phyloP scores from a whole-genome alignment of 2,113 vertebrate genomes.

The Notiomystis cincta region DNA sequence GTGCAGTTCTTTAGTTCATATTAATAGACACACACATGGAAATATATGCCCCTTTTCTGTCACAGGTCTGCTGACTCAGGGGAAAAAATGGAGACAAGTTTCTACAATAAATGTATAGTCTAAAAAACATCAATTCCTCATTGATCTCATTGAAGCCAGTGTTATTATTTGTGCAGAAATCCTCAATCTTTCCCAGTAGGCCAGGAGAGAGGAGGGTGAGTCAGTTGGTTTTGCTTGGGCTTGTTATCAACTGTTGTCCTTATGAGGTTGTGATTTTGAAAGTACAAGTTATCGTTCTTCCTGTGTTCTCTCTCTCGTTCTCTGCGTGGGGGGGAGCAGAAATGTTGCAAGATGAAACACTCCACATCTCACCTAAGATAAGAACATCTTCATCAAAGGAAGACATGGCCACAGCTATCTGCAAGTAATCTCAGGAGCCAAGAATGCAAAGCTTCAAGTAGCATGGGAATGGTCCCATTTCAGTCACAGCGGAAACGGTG shows the following conservation, averaged over 20 bases:
- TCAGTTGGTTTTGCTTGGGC: slow-evolving; percentile 46
- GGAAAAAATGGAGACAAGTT: background rate
- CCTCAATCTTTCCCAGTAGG: background rate
- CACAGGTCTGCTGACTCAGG: background rate
- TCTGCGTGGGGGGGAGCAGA: slow-evolving; percentile 5
- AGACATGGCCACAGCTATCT: background rate
- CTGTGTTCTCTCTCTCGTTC: background rate
- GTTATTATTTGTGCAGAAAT: background rate
- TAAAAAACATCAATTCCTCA: background rate
- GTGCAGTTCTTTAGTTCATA: background rate
- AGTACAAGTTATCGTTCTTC: slow-evolving; percentile 21
- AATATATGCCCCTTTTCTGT: background rate
- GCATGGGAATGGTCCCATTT: slow-evolving; percentile 1
- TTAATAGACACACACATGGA: background rate
- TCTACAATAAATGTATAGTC: background rate
- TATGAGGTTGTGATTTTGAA: slow-evolving; percentile 46
- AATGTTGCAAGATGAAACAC: slow-evolving; percentile 34
- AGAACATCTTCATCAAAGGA: slow-evolving; percentile 24
- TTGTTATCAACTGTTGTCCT: slow-evolving; percentile 50
- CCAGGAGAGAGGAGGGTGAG: background rate
- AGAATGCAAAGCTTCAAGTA: background rate
- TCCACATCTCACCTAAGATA: slow-evolving; percentile 16
- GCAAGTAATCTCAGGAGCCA: background rate
- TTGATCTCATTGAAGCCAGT: background rate
- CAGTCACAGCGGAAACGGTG: background rate